These are phyloP conservation scores for Gymnosoma rotundatum DNA, from an alignment of 2,888 invertebrate species.

Conservation along the genomic window DNA sequence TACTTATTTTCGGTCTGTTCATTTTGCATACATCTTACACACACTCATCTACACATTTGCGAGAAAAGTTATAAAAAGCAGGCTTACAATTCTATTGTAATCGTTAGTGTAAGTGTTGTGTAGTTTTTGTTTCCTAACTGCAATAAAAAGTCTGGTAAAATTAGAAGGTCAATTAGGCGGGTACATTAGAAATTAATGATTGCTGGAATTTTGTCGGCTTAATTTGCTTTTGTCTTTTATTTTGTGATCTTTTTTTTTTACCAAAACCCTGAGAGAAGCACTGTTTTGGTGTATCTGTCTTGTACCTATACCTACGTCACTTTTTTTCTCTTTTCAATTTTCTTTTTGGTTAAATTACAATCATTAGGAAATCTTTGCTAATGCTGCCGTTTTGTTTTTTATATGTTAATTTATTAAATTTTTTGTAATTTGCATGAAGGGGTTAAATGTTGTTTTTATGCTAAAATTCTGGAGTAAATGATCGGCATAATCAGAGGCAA, in stretches of 20 bases:
- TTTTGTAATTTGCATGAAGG: slow-evolving; percentile 67
- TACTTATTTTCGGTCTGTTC: neutral
- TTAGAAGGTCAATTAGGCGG: slow-evolving; percentile 66
- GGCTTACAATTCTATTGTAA: neutral
- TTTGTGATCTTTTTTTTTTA: neutral
- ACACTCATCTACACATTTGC: neutral
- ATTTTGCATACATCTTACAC: neutral
- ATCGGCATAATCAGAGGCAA: slow-evolving; percentile 48
- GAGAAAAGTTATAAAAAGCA: neutral
- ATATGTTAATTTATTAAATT: slow-evolving; percentile 42
- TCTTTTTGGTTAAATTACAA: slow-evolving; percentile 43
- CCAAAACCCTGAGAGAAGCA: slow-evolving; percentile 45
- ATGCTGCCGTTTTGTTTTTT: slow-evolving; percentile 35
- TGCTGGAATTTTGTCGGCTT: slow-evolving; percentile 63
- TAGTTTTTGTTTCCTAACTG: slow-evolving; percentile 21
- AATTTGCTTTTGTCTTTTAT: slow-evolving; percentile 22
- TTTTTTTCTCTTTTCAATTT: neutral
- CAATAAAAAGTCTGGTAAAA: slow-evolving; percentile 60
- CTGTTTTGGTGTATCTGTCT: slow-evolving; percentile 10
- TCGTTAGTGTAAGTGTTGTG: slow-evolving; percentile 26
- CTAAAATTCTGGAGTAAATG: slow-evolving; percentile 62
- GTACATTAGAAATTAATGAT: slow-evolving; percentile 68
- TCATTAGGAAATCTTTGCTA: slow-evolving; percentile 40
- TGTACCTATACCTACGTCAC: neutral
- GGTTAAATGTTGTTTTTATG: slow-evolving; percentile 47